A percentile compares a stretch with the other conserved stretches of the same genome.
phyloP scores from a whole-genome alignment of 2,888 invertebrate species.

The Lathronympha strigana region DNA sequence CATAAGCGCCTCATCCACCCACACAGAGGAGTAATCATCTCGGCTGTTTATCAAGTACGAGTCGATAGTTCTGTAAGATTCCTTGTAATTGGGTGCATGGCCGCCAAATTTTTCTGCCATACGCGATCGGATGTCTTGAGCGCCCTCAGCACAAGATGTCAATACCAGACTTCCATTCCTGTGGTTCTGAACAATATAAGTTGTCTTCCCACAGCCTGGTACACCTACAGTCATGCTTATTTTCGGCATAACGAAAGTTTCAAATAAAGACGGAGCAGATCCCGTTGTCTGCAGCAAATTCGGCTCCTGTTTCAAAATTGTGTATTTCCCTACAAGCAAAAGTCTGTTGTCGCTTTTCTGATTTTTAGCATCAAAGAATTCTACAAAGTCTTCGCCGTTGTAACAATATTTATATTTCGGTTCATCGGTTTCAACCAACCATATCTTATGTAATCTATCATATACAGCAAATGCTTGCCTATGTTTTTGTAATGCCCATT shows the following conservation, averaged over 20 bases:
- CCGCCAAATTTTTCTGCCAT: constrained; percentile 13
- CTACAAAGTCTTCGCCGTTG: constrained; percentile 24
- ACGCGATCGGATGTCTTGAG: constrained; percentile 34
- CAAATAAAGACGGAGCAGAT: not conserved
- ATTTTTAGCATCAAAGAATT: constrained; percentile 12
- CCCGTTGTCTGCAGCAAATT: constrained; percentile 27
- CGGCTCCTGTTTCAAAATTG: constrained; percentile 36
- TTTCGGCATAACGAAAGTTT: constrained; percentile 20
- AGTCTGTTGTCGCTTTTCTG: constrained; percentile 8
- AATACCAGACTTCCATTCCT: constrained; percentile 22
- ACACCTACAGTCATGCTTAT: constrained; percentile 29
- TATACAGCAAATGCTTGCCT: constrained; percentile 38
- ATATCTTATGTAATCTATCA: constrained; percentile 15
- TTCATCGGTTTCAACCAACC: constrained; percentile 27
- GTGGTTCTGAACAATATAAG: constrained; percentile 31
- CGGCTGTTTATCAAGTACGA: constrained; percentile 33
- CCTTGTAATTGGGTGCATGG: not conserved
- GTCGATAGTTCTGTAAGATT: constrained; percentile 35
- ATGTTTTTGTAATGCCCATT: constrained; percentile 12
- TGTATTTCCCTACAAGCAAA: constrained; percentile 37
- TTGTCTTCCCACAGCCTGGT: constrained; percentile 39
- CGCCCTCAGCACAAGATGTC: constrained; percentile 36
- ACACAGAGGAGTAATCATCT: not conserved
- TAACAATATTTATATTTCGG: constrained; percentile 35
- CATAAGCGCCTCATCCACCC: constrained; percentile 40